Evolutionary conservation across 2,888 invertebrate species (phyloP), one percentile per base, ranked within the genome.

Genomic region (Myopa testacea): DNA sequence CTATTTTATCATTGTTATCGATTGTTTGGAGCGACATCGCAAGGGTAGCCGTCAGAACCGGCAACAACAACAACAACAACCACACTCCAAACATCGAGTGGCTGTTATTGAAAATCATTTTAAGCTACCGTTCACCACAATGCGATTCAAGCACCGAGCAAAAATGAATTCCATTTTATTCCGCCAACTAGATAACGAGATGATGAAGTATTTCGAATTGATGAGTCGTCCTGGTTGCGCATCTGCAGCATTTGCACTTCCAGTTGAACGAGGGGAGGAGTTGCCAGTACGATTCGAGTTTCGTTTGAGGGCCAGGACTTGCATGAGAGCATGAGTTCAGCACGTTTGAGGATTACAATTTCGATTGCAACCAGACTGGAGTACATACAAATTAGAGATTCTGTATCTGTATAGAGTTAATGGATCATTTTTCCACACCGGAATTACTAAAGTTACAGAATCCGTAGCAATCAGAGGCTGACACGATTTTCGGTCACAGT

Each of bases 61-160:
- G 16, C 55, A 65, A 38, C 38, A 37, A 16, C 38, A 38, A 7
- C 65, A 37, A 14, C 65, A 65, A 37, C 37, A 37, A 16, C 34
- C 8, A 4, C 16, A 14, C 65, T n/a, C 3, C 45, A 45, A 45
- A 45, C 45, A 10, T 45, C 45, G 45, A 45, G 45, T 45, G 45
- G 45, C 65, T 38, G 65, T 65, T 65, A 65, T 38, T 65, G 65
- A 34, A 65, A 65, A 37, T 65, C 34, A 34, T 65, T 65, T 65
- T 37, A 26, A 38, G 65, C 62, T 19, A 26, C 19, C 58, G 1
- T n/a, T 34, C 26, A n/a, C 26, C 19, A 2, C 38, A 37, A 65
- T 65, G 14, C 10, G 16, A 65, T 65, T 65, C 65, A 38, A 62
- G 62, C 62, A 62, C 7, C 38, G 65, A 38, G 7, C 38, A 34